Evolutionary conservation across 2,888 invertebrate genomes (phyloP), one percentile per base, ranked within the genome.

Genomic region (Lottia scabra): DNA sequence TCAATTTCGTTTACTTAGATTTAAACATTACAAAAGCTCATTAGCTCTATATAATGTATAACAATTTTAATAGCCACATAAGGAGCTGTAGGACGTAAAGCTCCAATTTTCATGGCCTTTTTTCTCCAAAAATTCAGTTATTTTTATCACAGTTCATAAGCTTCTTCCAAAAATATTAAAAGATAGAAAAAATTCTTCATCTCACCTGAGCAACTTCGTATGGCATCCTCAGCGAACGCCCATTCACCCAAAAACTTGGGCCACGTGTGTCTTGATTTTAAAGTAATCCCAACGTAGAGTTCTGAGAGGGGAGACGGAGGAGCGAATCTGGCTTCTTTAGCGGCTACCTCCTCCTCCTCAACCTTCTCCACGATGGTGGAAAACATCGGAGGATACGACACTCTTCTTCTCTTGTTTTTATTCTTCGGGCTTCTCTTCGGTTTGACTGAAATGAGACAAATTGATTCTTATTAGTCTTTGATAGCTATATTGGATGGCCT

Each of bases 301-400:
- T 82, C 80, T 10, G 85, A 83, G 65, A 86, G 73, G 30, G 86
- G 86, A 1, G 86, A 86, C 23, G 81, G 83, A 12, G 78, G 78
- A n/a, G 73, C 72, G n/a, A 26, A 63, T 70, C 80, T 71, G 67
- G 82, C 48, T 56, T 80, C 80, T 46, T 75, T 70, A 68, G 80
- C 83, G 16, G 79, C 78, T 78, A 87, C 84, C 77, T 91, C 94
- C 77, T 93, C 94, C 90, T 96, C 81, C 63, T 77, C 81, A 27
- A 81, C 76, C 64, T 79, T 79, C 73, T 81, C 81, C 19, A 79
- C 76, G 63, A 81, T 81, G 27, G 81, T 81, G 30, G 81, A 79
- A 74, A 84, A 83, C 74, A 79, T 71, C 26, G 81, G 80, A 27
- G 81, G 79, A 73, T 76, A 80, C 43, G 81, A 78, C 30, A 83